These are phyloP conservation scores for Cirrhinus molitorella DNA, from an alignment of 2,797 vertebrate genomes.

Conservation along the genomic window DNA sequence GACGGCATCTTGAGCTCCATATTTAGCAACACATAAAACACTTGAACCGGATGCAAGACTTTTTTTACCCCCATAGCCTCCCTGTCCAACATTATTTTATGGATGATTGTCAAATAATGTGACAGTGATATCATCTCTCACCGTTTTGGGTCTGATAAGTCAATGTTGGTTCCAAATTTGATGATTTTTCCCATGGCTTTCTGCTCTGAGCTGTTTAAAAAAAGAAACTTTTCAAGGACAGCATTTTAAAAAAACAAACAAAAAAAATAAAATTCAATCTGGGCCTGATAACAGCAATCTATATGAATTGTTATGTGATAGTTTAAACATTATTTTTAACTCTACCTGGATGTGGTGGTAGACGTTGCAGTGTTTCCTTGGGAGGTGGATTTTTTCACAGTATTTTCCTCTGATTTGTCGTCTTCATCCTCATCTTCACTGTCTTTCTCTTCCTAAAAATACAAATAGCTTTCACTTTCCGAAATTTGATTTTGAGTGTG, in stretches of 20 bases:
- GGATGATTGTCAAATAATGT: not conserved
- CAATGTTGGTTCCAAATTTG: constrained; percentile 96
- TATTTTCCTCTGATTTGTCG: constrained; percentile 67
- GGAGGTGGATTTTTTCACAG: constrained; percentile 73
- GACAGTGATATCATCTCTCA: constrained; percentile 61
- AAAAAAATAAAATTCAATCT: not conserved
- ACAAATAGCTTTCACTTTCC: constrained; percentile 38
- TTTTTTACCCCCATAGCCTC: not conserved
- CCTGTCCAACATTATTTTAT: not conserved
- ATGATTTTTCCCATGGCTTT: constrained; percentile 87
- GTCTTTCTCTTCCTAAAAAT: constrained; percentile 89
- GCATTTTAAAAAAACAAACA: not conserved
- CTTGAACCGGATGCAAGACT: no score
- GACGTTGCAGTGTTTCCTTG: constrained; percentile 57
- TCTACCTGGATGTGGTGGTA: constrained; percentile 47
- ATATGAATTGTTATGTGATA: not conserved
- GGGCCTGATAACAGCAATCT: not conserved
- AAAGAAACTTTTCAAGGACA: not conserved
- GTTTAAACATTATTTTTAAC: not conserved
- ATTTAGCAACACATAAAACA: no score
- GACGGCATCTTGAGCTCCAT: no score
- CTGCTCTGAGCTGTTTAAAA: constrained; percentile 80
- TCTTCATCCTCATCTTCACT: constrained; percentile 89
- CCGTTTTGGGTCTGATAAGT: constrained; percentile 93
- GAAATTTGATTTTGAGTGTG: not conserved